Evolutionary conservation across 2,888 invertebrate species (phyloP), one percentile per base, ranked within the genome.

Genomic region (Odontothrips loti): DNA sequence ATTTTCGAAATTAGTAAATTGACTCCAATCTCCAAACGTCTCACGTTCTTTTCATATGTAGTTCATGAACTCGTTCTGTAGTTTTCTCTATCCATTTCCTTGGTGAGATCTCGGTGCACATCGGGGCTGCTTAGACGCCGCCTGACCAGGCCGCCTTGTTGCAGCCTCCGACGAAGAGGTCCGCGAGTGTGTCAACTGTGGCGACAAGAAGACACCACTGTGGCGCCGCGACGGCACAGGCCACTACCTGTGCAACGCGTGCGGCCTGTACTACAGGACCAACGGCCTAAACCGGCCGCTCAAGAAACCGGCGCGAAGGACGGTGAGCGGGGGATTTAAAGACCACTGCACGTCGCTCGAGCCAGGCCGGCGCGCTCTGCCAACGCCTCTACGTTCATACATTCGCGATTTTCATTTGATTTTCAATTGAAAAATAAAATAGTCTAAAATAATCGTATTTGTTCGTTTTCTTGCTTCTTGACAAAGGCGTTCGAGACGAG

Each of bases 151-250:
- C 58, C 58, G 58, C 58, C n/a, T 27, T 75, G 23, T 75, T 75
- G 68, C 68, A 75, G 68, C 23, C 27, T 10, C 68, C 23, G 68
- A 75, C 12, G n/a, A 75, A 23, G 68, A 75, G 68, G 27, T 75
- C 23, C 68, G 93, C 23, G 92, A 93, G 85, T 93, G 93, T 86
- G 93, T 93, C 82, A 93, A 93, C 87, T 93, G 93, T 85, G 91
- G 92, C 79, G 91, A 93, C n/a, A 90, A 90, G 83, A 90, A 90
- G 82, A 99, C 99, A 85, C 98, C 99, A 83, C 91, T 99, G 85
- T 99, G 99, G 99, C 93, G 99, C 85, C 93, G 99, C 88, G 99
- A 99, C 91, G 97, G 97, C 88, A 97, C 97, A 86, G 99, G 99
- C 84, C 98, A 99, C 90, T 99, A 98, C 90, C 93, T 99, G 86